Base-by-base conservation (phyloP, 2,888 invertebrate species). In the Sarcophaga rosellei region DNA sequence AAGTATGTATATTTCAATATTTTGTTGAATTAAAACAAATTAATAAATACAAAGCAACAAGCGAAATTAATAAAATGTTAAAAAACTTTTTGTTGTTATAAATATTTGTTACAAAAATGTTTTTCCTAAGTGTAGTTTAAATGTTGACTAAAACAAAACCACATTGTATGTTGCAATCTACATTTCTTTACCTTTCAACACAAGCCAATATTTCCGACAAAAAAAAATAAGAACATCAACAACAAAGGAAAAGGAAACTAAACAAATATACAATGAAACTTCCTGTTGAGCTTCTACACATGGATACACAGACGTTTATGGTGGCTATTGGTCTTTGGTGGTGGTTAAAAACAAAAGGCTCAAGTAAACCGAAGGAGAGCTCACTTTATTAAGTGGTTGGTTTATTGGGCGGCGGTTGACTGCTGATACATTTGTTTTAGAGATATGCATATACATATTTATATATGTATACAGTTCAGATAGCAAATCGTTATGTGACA, bases 401-500 rank as follows among this genome's bases (percentile, higher is more conserved):
- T 53, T 53, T 53, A 53, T 53, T 53, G 17, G 62, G 12, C 61
- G 21, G 25, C 61, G 21, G 25, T 53, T 72, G 65, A 82, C 70
- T 85, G 76, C 57, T 78, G 85, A 81, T 70, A 81, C 25, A 35
- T 78, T 81, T 59, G 53, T 74, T n/a, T n/a, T 85, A 69, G 59
- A 53, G 77, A 82, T 77, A 61, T 61, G 61, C 1, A 47, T 12
- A 15, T 47, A 35, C 35, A 35, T 35, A 6, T 35, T 35, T 35
- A 35, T 35, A 35, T 35, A 35, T 35, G 6, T 35, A 80, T 76
- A 57, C 76, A 80, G 77, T 74, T 83, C 73, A 83, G 15, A 82
- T 69, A 80, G 77, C 65, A 84, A 86, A 86, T 81, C 77, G 80
- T 81, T 84, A 76, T 78, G 59, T 86, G 84, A 81, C 84, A 86